Conservation (phyloP, 1,140 invertebrate genomes). For the Aphelenchoides besseyi region DNA sequence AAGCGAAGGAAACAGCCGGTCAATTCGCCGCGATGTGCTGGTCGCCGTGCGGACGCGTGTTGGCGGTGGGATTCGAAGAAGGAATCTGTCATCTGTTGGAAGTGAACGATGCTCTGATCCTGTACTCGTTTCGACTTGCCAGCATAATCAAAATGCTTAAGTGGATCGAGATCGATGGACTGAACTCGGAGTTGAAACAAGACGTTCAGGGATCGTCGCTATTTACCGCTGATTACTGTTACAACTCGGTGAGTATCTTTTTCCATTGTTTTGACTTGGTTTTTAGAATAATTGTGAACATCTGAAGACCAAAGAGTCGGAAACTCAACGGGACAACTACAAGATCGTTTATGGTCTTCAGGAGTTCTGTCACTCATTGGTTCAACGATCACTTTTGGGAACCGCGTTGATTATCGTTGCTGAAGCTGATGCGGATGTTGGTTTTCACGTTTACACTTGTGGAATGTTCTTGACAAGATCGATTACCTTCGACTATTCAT, state of each 20-base stretch:
- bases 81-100: constrained; percentile 7
- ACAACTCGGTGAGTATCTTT: not conserved
- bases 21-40: not conserved
- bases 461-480: not conserved
- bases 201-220: not conserved
- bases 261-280: not conserved
- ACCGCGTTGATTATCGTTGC: constrained; percentile 4
- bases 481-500: not conserved
- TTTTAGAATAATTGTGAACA: constrained; percentile 1
- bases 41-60: not conserved
- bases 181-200: not conserved
- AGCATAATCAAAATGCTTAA: not conserved
- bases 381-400: not conserved
- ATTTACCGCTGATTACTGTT: not conserved
- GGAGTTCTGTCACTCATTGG: not conserved
- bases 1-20: not conserved
- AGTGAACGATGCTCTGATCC: constrained; percentile 8
- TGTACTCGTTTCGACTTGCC: not conserved
- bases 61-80: constrained; percentile 3
- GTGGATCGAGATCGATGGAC: not conserved
- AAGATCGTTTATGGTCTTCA: constrained; percentile 6
- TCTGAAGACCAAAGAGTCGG: constrained; percentile 1
- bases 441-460: not conserved
- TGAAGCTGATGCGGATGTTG: not conserved
- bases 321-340: not conserved